phyloP scores from a whole-genome alignment of 2,797 vertebrate genomes.

The Falco berigora region DNA sequence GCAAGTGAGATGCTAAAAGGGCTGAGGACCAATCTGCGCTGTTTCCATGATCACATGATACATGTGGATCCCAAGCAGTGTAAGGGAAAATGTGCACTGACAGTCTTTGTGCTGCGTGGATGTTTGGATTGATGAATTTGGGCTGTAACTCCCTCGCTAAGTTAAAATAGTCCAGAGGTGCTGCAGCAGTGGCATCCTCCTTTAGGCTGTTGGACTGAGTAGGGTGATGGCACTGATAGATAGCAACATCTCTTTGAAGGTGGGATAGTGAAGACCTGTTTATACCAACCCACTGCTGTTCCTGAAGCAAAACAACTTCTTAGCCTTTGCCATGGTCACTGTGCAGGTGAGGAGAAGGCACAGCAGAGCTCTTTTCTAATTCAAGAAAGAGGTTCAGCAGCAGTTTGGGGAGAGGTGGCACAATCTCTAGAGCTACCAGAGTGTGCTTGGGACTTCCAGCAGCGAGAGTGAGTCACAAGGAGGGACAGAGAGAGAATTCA shows the following conservation, averaged over 20 bases:
- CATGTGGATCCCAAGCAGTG: background rate
- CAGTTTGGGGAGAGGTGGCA: background rate
- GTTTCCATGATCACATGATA: background rate
- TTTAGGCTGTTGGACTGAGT: background rate
- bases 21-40: background rate
- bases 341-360: background rate
- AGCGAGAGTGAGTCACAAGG: constrained; percentile 41
- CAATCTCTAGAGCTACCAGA: background rate
- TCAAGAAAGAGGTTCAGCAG: background rate
- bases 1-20: background rate
- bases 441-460: constrained; percentile 2
- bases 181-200: background rate
- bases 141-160: background rate
- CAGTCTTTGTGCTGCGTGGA: background rate
- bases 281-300: background rate
- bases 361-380: background rate
- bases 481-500: background rate
- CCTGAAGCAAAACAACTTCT: background rate
- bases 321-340: background rate
- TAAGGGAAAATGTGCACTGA: background rate
- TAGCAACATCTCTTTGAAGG: background rate
- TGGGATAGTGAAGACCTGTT: background rate
- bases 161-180: background rate
- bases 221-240: background rate
- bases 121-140: background rate